Evolutionary conservation across 2,888 invertebrate species (phyloP).

Genomic region (Xanthorhoe designata): DNA sequence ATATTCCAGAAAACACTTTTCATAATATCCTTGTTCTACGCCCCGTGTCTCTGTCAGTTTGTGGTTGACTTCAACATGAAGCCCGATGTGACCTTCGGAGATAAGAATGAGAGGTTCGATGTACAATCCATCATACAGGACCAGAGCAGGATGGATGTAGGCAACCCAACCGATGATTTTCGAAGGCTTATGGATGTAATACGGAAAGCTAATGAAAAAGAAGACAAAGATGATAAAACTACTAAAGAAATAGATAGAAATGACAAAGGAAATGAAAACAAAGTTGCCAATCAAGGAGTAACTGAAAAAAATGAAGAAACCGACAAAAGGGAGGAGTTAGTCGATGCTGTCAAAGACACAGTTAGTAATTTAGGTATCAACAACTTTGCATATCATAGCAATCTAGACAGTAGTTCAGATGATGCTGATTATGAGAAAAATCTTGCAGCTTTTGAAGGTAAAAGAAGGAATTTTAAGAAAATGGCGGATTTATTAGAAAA

Average conservation of each 20-base stretch:
- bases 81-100: conserved; percentile 66
- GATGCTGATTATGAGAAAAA: conserved; percentile 50
- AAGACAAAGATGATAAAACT: not conserved
- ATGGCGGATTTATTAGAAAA: conserved; percentile 25
- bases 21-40: conserved; percentile 36
- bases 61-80: conserved; percentile 42
- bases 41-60: conserved; percentile 48
- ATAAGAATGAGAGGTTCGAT: conserved; percentile 66
- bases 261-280: not conserved
- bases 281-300: not conserved
- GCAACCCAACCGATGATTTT: conserved; percentile 1
- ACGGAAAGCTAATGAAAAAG: not conserved
- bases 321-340: not conserved
- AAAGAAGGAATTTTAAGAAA: conserved; percentile 34
- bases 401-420: conserved; percentile 40
- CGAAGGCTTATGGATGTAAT: conserved; percentile 1
- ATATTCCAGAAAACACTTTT: conserved; percentile 17
- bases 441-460: conserved; percentile 45
- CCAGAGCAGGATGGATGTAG: conserved; percentile 44
- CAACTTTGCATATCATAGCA: conserved; percentile 54
- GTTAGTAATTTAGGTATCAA: conserved; percentile 14
- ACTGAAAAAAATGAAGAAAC: not conserved
- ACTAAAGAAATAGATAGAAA: not conserved
- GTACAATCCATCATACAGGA: conserved; percentile 53
- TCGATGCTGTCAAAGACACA: conserved; percentile 14